A percentile compares a stretch with the other conserved stretches of the same genome.
Evolutionary conservation across 2,888 invertebrate species (phyloP).

Genomic region (Campopleginae sp.): DNA sequence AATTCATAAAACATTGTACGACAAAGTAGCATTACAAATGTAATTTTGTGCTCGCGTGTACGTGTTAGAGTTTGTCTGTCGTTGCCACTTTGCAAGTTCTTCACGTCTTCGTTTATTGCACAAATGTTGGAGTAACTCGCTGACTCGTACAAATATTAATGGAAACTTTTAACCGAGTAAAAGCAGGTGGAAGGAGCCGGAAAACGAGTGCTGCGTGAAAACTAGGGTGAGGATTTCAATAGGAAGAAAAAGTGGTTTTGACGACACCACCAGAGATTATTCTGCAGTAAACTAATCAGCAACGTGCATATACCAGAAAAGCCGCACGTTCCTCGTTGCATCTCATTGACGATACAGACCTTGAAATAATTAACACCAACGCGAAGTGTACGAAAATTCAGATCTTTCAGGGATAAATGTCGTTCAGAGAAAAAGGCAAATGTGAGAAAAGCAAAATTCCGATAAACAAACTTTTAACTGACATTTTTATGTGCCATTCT

Average conservation of each 20-base stretch:
- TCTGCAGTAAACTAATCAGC: background rate
- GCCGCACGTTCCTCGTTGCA: background rate
- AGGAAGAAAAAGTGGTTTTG: constrained; percentile 53
- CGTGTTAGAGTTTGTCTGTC: constrained; percentile 5
- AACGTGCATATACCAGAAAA: constrained; percentile 9
- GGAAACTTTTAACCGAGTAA: constrained; percentile 41
- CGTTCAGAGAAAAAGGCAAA: background rate
- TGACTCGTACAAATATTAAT: constrained; percentile 61
- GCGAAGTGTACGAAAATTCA: background rate
- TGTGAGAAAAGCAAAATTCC: background rate
- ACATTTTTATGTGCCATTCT: constrained; percentile 22
- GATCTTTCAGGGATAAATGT: background rate
- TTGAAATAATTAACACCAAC: constrained; percentile 19
- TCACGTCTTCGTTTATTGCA: constrained; percentile 53
- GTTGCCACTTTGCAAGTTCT: constrained; percentile 39
- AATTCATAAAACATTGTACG: constrained; percentile 12
- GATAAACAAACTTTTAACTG: background rate
- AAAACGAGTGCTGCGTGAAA: constrained; percentile 20
- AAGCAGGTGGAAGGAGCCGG: constrained; percentile 22
- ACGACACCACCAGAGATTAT: constrained; percentile 20
- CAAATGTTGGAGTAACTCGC: constrained; percentile 33
- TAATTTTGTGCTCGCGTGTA: constrained; percentile 14
- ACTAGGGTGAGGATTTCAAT: background rate
- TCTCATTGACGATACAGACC: constrained; percentile 15
- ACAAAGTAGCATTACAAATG: constrained; percentile 4